Conservation (phyloP, 2,113 vertebrate genomes). For the Pagrus major region DNA sequence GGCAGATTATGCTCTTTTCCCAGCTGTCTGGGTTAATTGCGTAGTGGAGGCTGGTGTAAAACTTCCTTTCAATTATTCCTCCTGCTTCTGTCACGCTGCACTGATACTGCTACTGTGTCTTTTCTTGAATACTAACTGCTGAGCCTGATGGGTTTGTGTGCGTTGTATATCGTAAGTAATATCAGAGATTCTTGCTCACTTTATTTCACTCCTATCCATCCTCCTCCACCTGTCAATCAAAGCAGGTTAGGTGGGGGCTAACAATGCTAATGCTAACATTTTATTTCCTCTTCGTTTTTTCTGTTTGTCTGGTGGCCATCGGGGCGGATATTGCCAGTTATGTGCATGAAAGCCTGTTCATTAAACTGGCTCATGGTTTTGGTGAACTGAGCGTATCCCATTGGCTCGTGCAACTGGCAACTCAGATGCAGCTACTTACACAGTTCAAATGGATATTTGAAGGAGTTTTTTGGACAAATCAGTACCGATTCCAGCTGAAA, state of each 20-base stretch:
- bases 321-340: background rate
- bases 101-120: conserved; percentile 2
- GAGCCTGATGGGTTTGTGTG: background rate
- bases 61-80: conserved; percentile 37
- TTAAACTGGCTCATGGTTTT: too few species aligned
- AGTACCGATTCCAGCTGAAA: too few species aligned
- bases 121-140: background rate
- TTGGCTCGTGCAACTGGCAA: too few species aligned
- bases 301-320: background rate
- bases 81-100: conserved; percentile 29
- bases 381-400: too few species aligned
- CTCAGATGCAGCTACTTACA: too few species aligned
- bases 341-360: too few species aligned
- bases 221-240: conserved; percentile 1
- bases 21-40: conserved; percentile 62
- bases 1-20: conserved; percentile 57
- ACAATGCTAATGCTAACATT: background rate
- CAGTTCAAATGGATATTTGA: too few species aligned
- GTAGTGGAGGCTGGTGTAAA: conserved; percentile 16
- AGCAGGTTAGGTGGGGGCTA: background rate
- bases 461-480: too few species aligned
- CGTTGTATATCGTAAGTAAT: conserved; percentile 12
- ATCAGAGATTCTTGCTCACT: background rate
- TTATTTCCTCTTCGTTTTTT: background rate
- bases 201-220: background rate